Percentiles rank a stretch among this genome's conserved stretches.
Evolutionary conservation across 2,113 vertebrate genomes (phyloP).

Genomic region (Syngnathus scovelli): DNA sequence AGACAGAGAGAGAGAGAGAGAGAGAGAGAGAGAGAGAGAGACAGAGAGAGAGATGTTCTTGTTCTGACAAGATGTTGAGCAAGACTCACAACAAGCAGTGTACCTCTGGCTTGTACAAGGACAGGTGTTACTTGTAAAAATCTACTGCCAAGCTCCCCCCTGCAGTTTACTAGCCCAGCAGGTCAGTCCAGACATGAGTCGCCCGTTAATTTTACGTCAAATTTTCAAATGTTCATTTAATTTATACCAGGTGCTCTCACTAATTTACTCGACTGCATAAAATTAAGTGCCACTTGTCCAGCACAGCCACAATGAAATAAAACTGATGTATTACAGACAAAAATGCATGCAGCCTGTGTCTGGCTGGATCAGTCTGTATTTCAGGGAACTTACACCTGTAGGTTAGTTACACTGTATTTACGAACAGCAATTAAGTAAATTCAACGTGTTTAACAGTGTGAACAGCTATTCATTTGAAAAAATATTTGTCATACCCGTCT

Average conservation of each 20-base stretch:
- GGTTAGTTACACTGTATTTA: slow-evolving; percentile 49
- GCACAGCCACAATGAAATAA: neutral
- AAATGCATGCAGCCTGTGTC: neutral
- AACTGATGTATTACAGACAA: neutral
- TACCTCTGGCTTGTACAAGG: slow-evolving; percentile 24
- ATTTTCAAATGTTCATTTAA: slow-evolving; percentile 30
- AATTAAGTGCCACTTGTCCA: neutral
- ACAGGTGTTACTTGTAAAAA: slow-evolving; percentile 57
- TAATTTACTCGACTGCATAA: slow-evolving; percentile 12
- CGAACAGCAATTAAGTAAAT: slow-evolving; percentile 37
- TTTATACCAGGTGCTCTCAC: slow-evolving; percentile 50
- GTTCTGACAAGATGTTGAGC: slow-evolving; percentile 8
- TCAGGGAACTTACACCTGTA: slow-evolving; percentile 27
- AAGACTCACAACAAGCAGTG: slow-evolving; percentile 11
- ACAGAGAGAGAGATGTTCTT: slow-evolving; percentile 1
- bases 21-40: no score
- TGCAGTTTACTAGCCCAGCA: slow-evolving; percentile 47
- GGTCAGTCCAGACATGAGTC: slow-evolving; percentile 22
- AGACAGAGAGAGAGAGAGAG: no score
- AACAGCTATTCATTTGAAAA: slow-evolving; percentile 19
- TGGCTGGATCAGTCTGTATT: slow-evolving; percentile 19
- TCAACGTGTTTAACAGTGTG: slow-evolving; percentile 37
- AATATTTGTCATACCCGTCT: neutral
- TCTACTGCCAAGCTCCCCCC: slow-evolving; percentile 29
- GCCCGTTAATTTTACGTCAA: slow-evolving; percentile 29